phyloP scores from a whole-genome alignment of 2,888 invertebrate species.

The Drepana falcataria region DNA sequence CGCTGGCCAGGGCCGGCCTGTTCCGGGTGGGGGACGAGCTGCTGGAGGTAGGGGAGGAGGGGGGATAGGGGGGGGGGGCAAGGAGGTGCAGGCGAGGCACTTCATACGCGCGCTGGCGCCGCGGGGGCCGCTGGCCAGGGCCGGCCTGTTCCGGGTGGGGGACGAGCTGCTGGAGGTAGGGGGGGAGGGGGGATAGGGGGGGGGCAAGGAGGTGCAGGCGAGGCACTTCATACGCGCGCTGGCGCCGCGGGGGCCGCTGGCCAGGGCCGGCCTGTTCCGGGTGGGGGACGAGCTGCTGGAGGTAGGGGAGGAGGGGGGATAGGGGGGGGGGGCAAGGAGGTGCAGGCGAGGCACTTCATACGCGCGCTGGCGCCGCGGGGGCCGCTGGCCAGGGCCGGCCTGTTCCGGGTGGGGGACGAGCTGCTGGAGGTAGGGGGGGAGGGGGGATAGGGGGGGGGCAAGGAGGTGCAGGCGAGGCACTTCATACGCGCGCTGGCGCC shows the following conservation, averaged over 20 bases:
- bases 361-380: conserved; percentile 92
- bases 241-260: conserved; percentile 92
- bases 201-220: conserved; percentile 74
- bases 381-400: conserved; percentile 88
- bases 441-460: background rate
- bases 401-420: conserved; percentile 91
- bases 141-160: conserved; percentile 87
- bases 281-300: conserved; percentile 93
- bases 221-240: conserved; percentile 95
- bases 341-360: conserved; percentile 95
- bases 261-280: conserved; percentile 84
- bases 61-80: conserved; percentile 86
- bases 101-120: conserved; percentile 93
- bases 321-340: conserved; percentile 87
- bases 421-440: conserved; percentile 82
- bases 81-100: conserved; percentile 93
- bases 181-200: conserved; percentile 2
- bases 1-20: conserved; percentile 87
- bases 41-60: conserved; percentile 83
- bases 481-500: conserved; percentile 93
- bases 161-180: conserved; percentile 92
- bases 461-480: conserved; percentile 86
- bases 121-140: conserved; percentile 91
- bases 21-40: conserved; percentile 93
- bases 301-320: no score